Evolutionary conservation across 2,888 invertebrate species (phyloP).

Genomic region (Polietes domitor): DNA sequence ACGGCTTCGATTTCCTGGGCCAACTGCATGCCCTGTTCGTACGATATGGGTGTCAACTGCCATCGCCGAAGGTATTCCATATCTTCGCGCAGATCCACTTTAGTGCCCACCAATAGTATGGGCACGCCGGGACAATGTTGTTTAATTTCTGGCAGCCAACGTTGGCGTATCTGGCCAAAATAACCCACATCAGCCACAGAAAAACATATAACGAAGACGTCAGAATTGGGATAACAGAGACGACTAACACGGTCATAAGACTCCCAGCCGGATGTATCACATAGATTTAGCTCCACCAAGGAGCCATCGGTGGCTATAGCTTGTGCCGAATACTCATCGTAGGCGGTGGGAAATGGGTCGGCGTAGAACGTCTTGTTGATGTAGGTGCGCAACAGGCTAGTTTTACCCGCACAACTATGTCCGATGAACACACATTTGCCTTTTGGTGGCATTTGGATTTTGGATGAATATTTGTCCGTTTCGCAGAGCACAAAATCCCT

Average conservation of each 20-base stretch:
- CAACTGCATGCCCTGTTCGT: neutral
- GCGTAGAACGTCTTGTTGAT: neutral
- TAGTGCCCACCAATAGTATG: neutral
- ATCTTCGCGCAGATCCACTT: neutral
- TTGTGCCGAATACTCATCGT: neutral
- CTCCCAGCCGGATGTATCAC: constrained; percentile 4
- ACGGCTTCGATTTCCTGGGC: neutral
- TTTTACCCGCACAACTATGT: neutral
- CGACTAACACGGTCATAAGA: neutral
- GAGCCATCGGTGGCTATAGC: neutral
- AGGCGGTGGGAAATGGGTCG: neutral
- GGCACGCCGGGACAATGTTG: neutral
- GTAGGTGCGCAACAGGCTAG: neutral
- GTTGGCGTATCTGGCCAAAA: neutral
- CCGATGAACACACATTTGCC: neutral
- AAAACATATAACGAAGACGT: neutral
- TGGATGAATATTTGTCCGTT: too few species aligned
- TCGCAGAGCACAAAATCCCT: too few species aligned
- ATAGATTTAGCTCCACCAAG: neutral
- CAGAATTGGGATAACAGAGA: neutral
- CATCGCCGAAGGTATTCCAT: neutral
- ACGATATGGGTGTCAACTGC: neutral
- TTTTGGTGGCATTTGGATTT: too few species aligned
- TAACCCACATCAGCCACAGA: neutral
- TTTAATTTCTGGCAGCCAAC: neutral